phyloP scores from a whole-genome alignment of 2,113 vertebrate species.

The Antechinus flavipes region DNA sequence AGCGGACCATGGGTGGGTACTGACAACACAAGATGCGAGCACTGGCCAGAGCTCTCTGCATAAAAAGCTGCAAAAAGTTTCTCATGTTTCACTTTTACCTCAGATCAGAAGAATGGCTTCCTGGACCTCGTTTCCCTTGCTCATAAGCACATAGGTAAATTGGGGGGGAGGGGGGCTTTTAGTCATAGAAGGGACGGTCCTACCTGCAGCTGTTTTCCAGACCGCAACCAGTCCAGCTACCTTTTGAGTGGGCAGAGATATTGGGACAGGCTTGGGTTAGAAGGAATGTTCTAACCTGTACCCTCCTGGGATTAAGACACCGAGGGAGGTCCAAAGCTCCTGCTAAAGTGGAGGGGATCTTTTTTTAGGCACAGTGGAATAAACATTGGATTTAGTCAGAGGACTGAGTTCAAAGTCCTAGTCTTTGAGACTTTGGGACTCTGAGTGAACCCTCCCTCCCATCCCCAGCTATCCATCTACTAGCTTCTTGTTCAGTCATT shows the following conservation, averaged over 20 bases:
- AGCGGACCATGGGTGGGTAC: too few relatives aligned
- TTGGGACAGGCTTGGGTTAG: background rate
- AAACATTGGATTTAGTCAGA: background rate
- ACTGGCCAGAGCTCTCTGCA: background rate
- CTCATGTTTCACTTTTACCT: background rate
- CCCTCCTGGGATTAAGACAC: background rate
- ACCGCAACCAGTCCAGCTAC: background rate
- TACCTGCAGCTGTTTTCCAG: background rate
- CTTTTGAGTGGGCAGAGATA: background rate
- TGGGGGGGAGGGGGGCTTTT: too few relatives aligned
- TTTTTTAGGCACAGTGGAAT: background rate
- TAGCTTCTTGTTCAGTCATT: too few relatives aligned
- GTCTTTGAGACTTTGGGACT: background rate
- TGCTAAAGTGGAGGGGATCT: too few relatives aligned
- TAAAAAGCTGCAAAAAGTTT: background rate
- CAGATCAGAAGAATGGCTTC: background rate
- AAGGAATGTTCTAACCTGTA: background rate
- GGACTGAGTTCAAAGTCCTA: background rate
- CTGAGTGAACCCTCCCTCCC: background rate
- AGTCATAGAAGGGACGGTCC: background rate
- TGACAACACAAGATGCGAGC: background rate
- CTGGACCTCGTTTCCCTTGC: background rate
- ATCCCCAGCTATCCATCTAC: too few relatives aligned
- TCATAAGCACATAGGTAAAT: background rate
- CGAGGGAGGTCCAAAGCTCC: background rate